These are phyloP conservation scores for Brevipalpus yothersi DNA, from an alignment of 1,140 invertebrate genomes.

Conservation along the genomic window DNA sequence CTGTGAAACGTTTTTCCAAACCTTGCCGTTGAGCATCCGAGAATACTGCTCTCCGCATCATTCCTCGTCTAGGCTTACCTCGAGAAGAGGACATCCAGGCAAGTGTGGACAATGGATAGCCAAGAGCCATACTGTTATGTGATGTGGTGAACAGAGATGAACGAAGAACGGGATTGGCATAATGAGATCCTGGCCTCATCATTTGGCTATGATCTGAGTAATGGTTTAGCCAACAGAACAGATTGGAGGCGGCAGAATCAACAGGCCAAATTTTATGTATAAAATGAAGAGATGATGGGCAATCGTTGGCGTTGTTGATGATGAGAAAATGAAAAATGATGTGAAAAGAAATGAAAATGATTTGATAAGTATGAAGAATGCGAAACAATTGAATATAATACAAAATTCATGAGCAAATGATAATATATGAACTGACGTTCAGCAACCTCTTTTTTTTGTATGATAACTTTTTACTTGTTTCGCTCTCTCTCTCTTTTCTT, in stretches of 20 bases:
- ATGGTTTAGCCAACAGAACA: too few species aligned
- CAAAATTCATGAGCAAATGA: too few species aligned
- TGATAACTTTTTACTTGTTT: too few species aligned
- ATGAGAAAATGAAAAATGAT: neutral
- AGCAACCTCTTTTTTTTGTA: too few species aligned
- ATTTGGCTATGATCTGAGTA: neutral
- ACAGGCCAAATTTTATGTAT: neutral
- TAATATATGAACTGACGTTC: too few species aligned
- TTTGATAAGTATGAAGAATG: neutral
- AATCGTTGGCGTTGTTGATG: neutral
- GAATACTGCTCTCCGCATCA: conserved; percentile 82
- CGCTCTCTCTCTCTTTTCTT: too few species aligned
- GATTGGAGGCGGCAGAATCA: neutral
- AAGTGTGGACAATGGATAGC: conserved; percentile 26
- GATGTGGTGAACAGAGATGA: neutral
- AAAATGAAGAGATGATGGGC: neutral
- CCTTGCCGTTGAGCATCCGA: conserved; percentile 80
- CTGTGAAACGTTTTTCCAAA: conserved; percentile 73
- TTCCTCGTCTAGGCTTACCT: conserved; percentile 44
- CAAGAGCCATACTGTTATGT: conserved; percentile 1
- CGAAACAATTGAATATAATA: neutral
- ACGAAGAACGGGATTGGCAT: neutral
- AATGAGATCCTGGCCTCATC: neutral
- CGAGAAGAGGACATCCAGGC: conserved; percentile 49
- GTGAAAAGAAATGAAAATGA: neutral